Evolutionary conservation across 2,888 invertebrate genomes (phyloP), one percentile per base, ranked within the genome.

Genomic region (Dyspetes luteomarginatus): DNA sequence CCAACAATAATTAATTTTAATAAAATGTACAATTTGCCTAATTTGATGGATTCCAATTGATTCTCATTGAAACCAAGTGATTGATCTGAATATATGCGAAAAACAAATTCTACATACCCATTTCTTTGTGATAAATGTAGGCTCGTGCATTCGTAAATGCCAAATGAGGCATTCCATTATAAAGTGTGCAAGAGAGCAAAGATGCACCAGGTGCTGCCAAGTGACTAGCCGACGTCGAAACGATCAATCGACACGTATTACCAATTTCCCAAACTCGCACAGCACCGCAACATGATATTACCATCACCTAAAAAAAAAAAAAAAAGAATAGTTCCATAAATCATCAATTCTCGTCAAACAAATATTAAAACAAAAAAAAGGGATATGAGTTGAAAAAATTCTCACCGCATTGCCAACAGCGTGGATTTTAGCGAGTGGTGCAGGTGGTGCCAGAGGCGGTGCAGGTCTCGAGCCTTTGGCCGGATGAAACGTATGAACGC

Each of bases 121-220:
- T 93, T 88, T 96, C 95, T 84, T 94, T 93, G 85, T 96, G 96
- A 91, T 96, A 98, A 76, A 97, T 95, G 89, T 96, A 98, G 1
- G 97, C 96, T 90, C 96, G 95, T 24, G 97, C 97, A 89, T 96
- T 97, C 36, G 95, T 96, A 41, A 98, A 94, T n/a, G 96, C 95
- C 83, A 98, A 93, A 89, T 98, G 94, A 0, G 98, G 98, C 89
- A 95, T 94, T 26, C 97, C 97, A 82, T 96, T 95, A 82, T 96
- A 88, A n/a, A 92, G 78, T 17, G 89, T 89, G 60, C 91, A 92
- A 1, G 90, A 89, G 12, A 91, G 81, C 36, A 92, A 81, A 1
- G 90, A 89, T 0, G 87, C 88, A 30, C 91, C 91, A 9, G 91
- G 89, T 22, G 89, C 86, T 43, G 90, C 89, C 65, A 92, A 86